Conservation (phyloP, 1,140 invertebrate species). For the Aphelenchoides fujianensis region DNA sequence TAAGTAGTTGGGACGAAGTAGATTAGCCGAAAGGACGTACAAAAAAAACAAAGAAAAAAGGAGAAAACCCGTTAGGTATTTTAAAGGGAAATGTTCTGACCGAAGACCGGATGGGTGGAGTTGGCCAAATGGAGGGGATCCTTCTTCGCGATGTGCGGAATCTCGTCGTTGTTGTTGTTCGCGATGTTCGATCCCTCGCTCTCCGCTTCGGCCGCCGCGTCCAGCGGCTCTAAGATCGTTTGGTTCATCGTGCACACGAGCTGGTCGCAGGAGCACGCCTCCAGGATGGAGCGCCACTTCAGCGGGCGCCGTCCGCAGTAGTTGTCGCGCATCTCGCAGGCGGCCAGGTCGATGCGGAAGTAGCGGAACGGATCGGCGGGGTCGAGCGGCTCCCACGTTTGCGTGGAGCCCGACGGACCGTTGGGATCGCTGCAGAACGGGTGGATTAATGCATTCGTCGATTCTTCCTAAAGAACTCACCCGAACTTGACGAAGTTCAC, state of each 20-base stretch:
- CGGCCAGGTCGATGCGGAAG: neutral
- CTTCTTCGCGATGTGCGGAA: neutral
- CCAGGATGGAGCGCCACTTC: slow-evolving; percentile 5
- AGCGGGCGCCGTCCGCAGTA: neutral
- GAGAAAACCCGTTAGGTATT: neutral
- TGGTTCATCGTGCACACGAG: neutral
- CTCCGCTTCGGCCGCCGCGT: neutral
- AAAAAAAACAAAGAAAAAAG: neutral
- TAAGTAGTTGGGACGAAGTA: no score
- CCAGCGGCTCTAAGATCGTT: neutral
- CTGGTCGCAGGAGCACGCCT: neutral
- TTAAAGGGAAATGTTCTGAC: neutral
- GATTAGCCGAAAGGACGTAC: no score
- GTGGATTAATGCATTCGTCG: neutral
- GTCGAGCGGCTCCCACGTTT: neutral
- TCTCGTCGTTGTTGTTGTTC: neutral
- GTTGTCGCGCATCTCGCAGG: neutral
- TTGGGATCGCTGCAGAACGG: neutral
- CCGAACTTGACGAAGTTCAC: slow-evolving; percentile 50
- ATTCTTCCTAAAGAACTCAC: slow-evolving; percentile 19
- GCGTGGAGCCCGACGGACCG: neutral
- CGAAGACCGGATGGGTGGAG: neutral
- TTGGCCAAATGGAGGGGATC: slow-evolving; percentile 4
- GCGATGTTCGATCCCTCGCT: neutral
- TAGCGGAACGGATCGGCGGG: neutral